Base-by-base conservation (phyloP, 2,888 invertebrate genomes). In the Metalampra italica region DNA sequence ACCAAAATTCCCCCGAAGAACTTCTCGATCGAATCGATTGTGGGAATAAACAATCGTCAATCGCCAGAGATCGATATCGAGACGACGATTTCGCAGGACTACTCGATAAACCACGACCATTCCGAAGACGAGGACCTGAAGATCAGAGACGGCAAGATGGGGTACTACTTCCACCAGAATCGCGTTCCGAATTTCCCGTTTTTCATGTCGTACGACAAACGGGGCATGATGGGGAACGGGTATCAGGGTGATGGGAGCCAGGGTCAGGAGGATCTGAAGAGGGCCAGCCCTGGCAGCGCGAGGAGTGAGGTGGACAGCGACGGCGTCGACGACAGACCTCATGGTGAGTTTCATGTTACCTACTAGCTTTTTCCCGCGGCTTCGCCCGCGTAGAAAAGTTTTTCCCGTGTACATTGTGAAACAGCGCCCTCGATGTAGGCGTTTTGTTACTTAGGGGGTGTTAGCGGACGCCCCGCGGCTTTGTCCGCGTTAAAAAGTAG, bases 11-110 rank as follows among this genome's bases (percentile, higher is more conserved):
- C 91, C 43, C 90, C 92, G 29, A 91, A 91, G 57, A 92, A 92
- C 50, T 92, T 92, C 66, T 92, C 92, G 0, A 92, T 92, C n/a
- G 92, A 92, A 75, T 92, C 92, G 34, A 86, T 92, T 45, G 92
- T 92, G 0, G 90, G 90, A 0, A 58, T 88, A 4, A 81, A 66
- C 49, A 76, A 82, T 13, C 62, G 82, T 1, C 64, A 85, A 46
- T 86, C 86, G 1, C 89, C 88, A 0, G 89, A 87, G 57, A 89
- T 89, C 61, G 89, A 89, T 68, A 88, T 89, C 0, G 89, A 89
- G 45, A 87, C 79, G 29, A 80, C 75, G 9, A 81, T 87, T 15
- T 78, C 81, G 0, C 81, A 83, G 52, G 87, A 88, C 53, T 87
- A 79, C 48, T 68, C 75, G 0, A 65, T 54, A 0, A 66, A 64